Percentiles rank a stretch among this genome's conserved stretches.
Conservation (phyloP, 2,888 invertebrate genomes). For the Epirrita christyi region DNA sequence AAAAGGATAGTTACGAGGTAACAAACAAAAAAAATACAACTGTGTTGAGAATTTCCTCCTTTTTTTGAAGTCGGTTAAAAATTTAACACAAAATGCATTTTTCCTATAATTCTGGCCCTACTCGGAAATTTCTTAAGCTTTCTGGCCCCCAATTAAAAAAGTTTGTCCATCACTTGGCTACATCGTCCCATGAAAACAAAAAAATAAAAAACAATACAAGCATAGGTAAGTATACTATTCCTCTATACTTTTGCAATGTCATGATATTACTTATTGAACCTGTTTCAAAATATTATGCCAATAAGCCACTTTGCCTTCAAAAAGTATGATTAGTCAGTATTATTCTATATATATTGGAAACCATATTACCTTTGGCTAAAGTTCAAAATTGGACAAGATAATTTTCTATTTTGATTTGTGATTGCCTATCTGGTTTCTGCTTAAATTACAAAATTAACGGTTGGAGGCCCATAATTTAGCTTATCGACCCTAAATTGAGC, state of each 20-base stretch:
- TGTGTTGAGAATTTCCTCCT: too few species aligned
- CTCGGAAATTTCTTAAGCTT: too few species aligned
- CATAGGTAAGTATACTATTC: too few species aligned
- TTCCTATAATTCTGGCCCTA: too few species aligned
- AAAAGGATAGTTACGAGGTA: too few species aligned
- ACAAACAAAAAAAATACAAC: too few species aligned
- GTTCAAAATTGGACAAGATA: constrained; percentile 1
- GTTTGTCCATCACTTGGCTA: too few species aligned
- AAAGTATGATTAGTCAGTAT: neutral
- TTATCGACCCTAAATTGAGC: constrained; percentile 34
- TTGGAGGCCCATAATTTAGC: constrained; percentile 37
- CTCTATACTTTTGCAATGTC: constrained; percentile 1
- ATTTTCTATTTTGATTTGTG: neutral
- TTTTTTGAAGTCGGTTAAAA: too few species aligned
- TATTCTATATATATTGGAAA: neutral
- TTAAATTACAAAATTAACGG: constrained; percentile 35
- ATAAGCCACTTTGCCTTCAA: neutral
- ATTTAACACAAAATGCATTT: too few species aligned
- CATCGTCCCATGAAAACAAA: too few species aligned
- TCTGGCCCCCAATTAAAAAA: too few species aligned
- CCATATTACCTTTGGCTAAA: neutral
- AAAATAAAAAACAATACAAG: too few species aligned
- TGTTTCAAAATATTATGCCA: constrained; percentile 12
- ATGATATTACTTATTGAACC: constrained; percentile 1
- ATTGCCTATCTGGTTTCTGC: constrained; percentile 18